Base-by-base conservation (phyloP, 2,797 vertebrate species). In the Clarias pachynema region DNA sequence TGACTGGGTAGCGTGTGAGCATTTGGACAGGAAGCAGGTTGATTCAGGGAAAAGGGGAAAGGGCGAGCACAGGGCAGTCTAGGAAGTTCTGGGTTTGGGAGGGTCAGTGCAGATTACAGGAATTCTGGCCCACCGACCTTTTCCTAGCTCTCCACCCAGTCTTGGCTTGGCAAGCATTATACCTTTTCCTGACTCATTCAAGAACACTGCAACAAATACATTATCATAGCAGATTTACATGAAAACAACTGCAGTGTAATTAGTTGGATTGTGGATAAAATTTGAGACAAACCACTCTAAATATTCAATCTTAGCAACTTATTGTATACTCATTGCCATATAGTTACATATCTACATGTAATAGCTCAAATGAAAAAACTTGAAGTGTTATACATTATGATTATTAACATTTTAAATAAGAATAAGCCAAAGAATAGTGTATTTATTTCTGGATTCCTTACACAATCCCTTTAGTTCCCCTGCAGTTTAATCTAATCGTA, bases 131-230 rank as follows among this genome's bases (percentile, higher is more conserved):
- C 59, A 70, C 53, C 34, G 62, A 89, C 84, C 86, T 81, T 86
- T 88, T 89, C 88, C 86, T 86, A 79, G 70, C 77, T 87, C 74
- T 89, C 84, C 89, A 87, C 88, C 86, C 86, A 87, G 83, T 85
- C 86, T 85, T 89, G 87, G 80, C 84, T 86, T 34, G 26, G 84
- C 65, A 7, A 86, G 82, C 59, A 59, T 31, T 57, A 81, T 56
- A 37, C 77, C 79, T 68, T 81, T 89, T 88, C 86, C 88, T 89
- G 86, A 77, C 79, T 79, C 80, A 65, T 83, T 60, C 73, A 66
- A 73, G 56, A 72, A 74, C n/a, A 20, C 31, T 26, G 31, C 60
- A 80, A 65, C 79, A 80, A 80, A 53, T 22, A 26, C 24, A 66
- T 29, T n/a, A 49, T 53, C n/a, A 66, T 22, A 4, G 37, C 8